A percentile compares a stretch with the other conserved stretches of the same genome.
phyloP scores from a whole-genome alignment of 1,140 invertebrate genomes.

The Zaprionus nigranus region DNA sequence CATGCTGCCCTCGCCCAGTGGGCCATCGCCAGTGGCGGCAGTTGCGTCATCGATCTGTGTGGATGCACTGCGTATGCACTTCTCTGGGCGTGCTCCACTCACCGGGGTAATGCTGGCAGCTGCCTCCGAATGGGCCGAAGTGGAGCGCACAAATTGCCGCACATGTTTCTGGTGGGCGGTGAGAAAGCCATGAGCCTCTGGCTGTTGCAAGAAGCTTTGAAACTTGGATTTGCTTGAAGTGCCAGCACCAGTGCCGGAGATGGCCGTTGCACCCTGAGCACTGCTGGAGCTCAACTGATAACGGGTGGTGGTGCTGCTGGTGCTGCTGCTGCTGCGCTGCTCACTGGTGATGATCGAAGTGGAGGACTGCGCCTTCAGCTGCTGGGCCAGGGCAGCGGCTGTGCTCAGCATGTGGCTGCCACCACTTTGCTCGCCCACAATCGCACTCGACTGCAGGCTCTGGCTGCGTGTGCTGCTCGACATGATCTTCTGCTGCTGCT shows the following conservation, averaged over 20 bases:
- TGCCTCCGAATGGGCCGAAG: slow-evolving; percentile 82
- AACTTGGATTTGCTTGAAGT: slow-evolving; percentile 67
- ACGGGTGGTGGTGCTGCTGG: slow-evolving; percentile 54
- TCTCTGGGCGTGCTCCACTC: slow-evolving; percentile 61
- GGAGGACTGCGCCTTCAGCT: slow-evolving; percentile 80
- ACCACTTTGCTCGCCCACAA: slow-evolving; percentile 61
- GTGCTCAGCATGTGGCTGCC: slow-evolving; percentile 40
- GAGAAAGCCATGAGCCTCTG: slow-evolving; percentile 71
- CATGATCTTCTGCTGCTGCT: slow-evolving; percentile 70
- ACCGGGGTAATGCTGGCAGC: slow-evolving; percentile 53
- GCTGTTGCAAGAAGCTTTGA: slow-evolving; percentile 82
- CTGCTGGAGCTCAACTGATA: slow-evolving; percentile 47
- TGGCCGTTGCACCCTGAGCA: slow-evolving; percentile 14
- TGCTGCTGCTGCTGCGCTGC: slow-evolving; percentile 65
- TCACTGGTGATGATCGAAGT: slow-evolving; percentile 80
- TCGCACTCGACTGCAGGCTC: slow-evolving; percentile 78
- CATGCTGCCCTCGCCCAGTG: slow-evolving; percentile 41
- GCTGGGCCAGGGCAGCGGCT: slow-evolving; percentile 59
- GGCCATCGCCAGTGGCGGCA: slow-evolving; percentile 27
- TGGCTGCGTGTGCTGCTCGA: slow-evolving; percentile 77
- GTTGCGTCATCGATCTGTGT: slow-evolving; percentile 80
- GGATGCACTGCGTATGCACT: slow-evolving; percentile 82
- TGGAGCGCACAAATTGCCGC: slow-evolving; percentile 82
- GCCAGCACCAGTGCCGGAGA: not conserved
- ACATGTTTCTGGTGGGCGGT: slow-evolving; percentile 84